Percentiles rank a stretch among this genome's conserved stretches.
These are phyloP conservation scores for Synanceia verrucosa DNA, from an alignment of 2,797 vertebrate species.

Conservation along the genomic window DNA sequence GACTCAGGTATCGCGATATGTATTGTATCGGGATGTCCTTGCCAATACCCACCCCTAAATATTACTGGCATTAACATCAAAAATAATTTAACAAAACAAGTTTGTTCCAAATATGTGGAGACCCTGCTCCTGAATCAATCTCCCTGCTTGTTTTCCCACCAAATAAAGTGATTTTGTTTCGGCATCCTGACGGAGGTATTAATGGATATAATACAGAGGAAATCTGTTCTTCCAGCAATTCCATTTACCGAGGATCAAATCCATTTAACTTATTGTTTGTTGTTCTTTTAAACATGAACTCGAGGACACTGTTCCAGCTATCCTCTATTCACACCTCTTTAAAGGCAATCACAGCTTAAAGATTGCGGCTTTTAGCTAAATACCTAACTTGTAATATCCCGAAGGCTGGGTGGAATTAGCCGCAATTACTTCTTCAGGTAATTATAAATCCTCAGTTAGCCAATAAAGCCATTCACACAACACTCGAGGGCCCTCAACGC, in stretches of 20 bases:
- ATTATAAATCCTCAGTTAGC: constrained; percentile 67
- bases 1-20: too few relatives aligned
- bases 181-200: background rate
- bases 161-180: background rate
- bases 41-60: too few relatives aligned
- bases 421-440: constrained; percentile 69
- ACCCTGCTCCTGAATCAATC: background rate
- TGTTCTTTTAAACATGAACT: constrained; percentile 7
- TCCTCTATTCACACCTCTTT: constrained; percentile 12
- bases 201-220: background rate
- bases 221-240: background rate
- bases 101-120: background rate
- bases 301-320: background rate
- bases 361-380: constrained; percentile 27
- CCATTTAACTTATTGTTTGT: background rate
- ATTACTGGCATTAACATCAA: background rate
- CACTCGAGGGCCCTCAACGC: constrained; percentile 45
- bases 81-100: background rate
- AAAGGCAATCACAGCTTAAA: constrained; percentile 12
- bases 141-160: background rate
- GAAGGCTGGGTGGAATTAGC: constrained; percentile 66
- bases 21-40: too few relatives aligned
- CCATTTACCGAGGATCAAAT: background rate
- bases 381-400: constrained; percentile 32
- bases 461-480: constrained; percentile 62